Evolutionary conservation across 2,888 invertebrate genomes (phyloP), one percentile per base, ranked within the genome.

Genomic region (Eretmocerus hayati): DNA sequence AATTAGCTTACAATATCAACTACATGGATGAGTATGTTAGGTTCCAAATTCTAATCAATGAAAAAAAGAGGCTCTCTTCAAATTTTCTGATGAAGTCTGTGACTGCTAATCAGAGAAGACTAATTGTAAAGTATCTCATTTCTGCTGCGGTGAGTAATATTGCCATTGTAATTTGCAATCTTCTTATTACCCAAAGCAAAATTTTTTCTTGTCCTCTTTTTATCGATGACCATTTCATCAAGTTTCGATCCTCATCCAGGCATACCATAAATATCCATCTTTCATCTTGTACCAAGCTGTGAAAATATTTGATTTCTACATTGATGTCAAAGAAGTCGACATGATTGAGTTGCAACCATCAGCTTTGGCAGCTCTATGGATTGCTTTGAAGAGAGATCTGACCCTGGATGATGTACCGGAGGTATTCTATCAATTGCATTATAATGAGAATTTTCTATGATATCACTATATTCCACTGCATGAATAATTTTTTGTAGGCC

Each of bases 301-400:
- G 1, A 66, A 58, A 50, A 42, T 67, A 35, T 62, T 67, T 43
- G 64, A 67, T 43, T 50, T 46, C 3, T 56, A 55, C 37, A 52
- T 65, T 31, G 63, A 63, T 40, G 37, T 40, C 16, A 55, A 59
- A 22, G 4, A 20, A 0, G 48, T 60, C 3, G 18, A 40, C 0
- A 41, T 54, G 0, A 18, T 46, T 4, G 48, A 59, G 4, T 48
- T 67, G 13, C 66, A 67, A 19, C 30, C 62, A 2, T 5, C 49
- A 2, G 63, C 62, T 4, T 19, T 67, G 18, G 56, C 62, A 1
- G 51, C 61, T 5, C 46, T 66, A 26, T 67, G 67, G 67, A 62
- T 67, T 20, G 50, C 48, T 1, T 40, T 66, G 5, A 67, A 67
- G 50, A 59, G 52, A 41, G 59, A 62, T 15, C 45, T 53, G n/a